phyloP scores from a whole-genome alignment of 35 echinoderm and acorn worm species.

The Apostichopus californicus region DNA sequence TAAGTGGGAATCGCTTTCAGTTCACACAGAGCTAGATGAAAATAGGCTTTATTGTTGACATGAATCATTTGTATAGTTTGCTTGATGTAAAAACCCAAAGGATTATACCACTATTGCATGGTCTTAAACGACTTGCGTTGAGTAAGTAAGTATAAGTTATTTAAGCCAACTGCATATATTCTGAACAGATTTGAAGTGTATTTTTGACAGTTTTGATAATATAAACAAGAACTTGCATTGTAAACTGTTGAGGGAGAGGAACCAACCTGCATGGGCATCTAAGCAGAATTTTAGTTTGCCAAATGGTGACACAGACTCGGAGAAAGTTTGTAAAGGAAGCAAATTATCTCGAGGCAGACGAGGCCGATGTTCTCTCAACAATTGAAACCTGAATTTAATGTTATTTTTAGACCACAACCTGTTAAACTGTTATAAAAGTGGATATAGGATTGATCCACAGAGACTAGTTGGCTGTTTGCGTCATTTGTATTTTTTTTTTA shows the following conservation, averaged over 20 bases:
- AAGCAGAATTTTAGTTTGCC: background rate
- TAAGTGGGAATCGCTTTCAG: background rate
- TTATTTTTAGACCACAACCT: conserved; percentile 25
- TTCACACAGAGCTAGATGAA: background rate
- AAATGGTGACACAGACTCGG: background rate
- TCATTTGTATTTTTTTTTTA: conserved; percentile 35
- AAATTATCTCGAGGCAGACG: background rate
- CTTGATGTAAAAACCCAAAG: background rate
- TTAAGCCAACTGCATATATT: background rate
- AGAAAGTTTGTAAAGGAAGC: background rate
- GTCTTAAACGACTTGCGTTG: background rate
- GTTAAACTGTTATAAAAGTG: background rate
- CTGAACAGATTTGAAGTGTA: background rate
- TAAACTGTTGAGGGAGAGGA: background rate
- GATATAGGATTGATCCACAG: background rate
- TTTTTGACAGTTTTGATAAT: background rate
- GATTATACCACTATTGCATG: background rate
- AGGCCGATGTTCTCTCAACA: background rate
- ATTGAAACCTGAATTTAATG: conserved; percentile 26
- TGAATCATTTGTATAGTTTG: background rate
- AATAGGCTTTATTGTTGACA: background rate
- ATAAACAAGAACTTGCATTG: background rate
- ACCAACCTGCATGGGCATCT: background rate
- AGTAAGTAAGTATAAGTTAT: background rate
- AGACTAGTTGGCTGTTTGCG: background rate